Percentiles rank a stretch among this genome's conserved stretches.
These are phyloP conservation scores for Atopsyche davidsoni DNA, from an alignment of 1,140 invertebrate species.

Conservation along the genomic window DNA sequence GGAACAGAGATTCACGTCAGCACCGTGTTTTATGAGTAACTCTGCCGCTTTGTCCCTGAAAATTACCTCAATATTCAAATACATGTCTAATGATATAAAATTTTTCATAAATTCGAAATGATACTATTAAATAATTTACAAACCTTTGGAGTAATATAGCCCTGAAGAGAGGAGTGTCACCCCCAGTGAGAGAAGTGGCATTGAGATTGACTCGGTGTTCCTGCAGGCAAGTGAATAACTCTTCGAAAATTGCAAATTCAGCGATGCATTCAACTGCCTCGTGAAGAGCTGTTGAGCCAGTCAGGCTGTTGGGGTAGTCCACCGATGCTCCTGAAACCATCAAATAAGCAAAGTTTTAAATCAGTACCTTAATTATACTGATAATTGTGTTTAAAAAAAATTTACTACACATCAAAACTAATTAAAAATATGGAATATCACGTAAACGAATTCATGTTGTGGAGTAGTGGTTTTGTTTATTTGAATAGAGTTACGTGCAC, in stretches of 20 bases:
- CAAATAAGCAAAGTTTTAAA: too few relatives aligned
- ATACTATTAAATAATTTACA: conserved; percentile 3
- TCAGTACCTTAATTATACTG: conserved; percentile 4
- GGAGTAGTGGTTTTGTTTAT: too few relatives aligned
- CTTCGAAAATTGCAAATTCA: conserved; percentile 36
- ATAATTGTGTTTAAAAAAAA: too few relatives aligned
- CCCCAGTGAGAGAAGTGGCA: conserved; percentile 38
- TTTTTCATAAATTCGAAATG: too few relatives aligned
- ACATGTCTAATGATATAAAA: too few relatives aligned
- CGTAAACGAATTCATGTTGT: too few relatives aligned
- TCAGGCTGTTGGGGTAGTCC: conserved; percentile 51
- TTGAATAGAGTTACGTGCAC: too few relatives aligned
- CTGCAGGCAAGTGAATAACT: conserved; percentile 37
- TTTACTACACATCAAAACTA: too few relatives aligned
- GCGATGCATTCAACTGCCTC: conserved; percentile 46
- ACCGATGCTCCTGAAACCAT: conserved; percentile 51
- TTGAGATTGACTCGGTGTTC: conserved; percentile 43
- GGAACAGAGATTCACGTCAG: conserved; percentile 44
- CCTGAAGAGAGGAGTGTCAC: conserved; percentile 44
- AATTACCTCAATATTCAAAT: too few relatives aligned
- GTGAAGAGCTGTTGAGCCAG: conserved; percentile 50
- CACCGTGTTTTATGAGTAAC: conserved; percentile 42
- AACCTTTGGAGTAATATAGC: conserved; percentile 43
- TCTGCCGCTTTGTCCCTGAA: conserved; percentile 41
- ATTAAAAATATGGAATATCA: too few relatives aligned